Percentiles rank a stretch among this genome's conserved stretches.
phyloP scores from a whole-genome alignment of 2,113 vertebrate species.

The Istiophorus platypterus region DNA sequence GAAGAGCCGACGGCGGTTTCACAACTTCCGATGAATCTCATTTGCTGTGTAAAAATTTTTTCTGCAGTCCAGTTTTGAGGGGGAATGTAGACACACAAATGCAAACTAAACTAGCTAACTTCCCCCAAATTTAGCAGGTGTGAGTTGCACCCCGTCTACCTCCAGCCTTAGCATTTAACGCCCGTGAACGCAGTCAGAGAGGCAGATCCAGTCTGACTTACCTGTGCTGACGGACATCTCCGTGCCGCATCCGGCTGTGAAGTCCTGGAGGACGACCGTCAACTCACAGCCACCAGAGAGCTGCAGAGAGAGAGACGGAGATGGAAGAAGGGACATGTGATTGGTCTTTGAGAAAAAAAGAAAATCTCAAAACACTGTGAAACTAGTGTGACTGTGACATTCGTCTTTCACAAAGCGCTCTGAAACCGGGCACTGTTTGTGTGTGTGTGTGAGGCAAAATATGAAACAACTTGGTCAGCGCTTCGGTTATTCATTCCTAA shows the following conservation, averaged over 20 bases:
- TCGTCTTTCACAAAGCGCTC: neutral
- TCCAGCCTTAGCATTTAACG: no score
- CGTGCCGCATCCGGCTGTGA: conserved; percentile 87
- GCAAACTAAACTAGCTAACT: no score
- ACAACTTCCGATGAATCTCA: neutral
- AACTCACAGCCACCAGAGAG: conserved; percentile 97
- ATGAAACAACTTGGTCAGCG: neutral
- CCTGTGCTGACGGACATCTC: conserved; percentile 79
- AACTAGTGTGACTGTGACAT: no score
- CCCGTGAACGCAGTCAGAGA: no score
- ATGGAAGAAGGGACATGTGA: neutral
- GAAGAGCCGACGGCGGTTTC: neutral
- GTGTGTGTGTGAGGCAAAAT: neutral
- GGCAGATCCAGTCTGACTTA: conserved; percentile 41
- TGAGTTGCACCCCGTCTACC: no score
- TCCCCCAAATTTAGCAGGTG: no score
- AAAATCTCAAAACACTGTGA: neutral
- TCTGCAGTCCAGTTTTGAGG: neutral
- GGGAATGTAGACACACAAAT: neutral
- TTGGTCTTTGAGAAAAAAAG: neutral
- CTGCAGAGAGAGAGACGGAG: conserved; percentile 71
- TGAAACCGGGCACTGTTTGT: no score
- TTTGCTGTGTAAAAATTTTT: neutral
- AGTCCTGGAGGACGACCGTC: conserved; percentile 97
- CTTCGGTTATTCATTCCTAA: no score